phyloP scores from a whole-genome alignment of 2,888 invertebrate species.

The Ommatoiulus sabulosus region DNA sequence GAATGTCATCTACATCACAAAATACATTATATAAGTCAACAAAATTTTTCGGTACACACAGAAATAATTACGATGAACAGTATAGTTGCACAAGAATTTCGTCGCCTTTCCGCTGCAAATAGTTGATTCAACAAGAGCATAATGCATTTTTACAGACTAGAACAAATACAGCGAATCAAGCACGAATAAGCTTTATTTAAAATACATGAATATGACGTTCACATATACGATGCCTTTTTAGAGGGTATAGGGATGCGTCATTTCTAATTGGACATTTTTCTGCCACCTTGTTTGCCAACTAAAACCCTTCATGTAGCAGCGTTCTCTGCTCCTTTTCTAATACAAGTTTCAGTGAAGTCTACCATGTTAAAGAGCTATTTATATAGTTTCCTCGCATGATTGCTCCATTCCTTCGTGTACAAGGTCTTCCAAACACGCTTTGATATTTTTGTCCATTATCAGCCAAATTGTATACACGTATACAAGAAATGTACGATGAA shows the following conservation, averaged over 20 bases:
- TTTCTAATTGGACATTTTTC: constrained; percentile 38
- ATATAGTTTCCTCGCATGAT: neutral
- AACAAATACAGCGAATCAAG: neutral
- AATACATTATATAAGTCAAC: constrained; percentile 40
- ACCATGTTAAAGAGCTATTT: neutral
- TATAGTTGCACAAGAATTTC: neutral
- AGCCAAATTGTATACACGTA: neutral
- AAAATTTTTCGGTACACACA: neutral
- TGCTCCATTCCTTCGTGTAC: neutral
- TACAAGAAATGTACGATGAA: neutral
- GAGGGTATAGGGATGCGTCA: neutral
- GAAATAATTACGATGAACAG: constrained; percentile 18
- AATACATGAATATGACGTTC: neutral
- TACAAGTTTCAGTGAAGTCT: neutral
- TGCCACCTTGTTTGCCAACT: neutral
- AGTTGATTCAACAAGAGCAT: neutral
- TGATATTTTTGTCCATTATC: neutral
- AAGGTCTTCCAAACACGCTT: neutral
- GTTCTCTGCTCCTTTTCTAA: neutral
- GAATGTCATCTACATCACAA: constrained; percentile 14
- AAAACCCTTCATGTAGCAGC: neutral
- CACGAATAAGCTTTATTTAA: neutral
- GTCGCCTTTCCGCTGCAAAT: neutral
- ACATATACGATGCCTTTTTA: neutral
- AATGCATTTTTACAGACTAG: neutral